Base-by-base conservation (phyloP, 2,113 vertebrate genomes). In the Oceanites oceanicus region DNA sequence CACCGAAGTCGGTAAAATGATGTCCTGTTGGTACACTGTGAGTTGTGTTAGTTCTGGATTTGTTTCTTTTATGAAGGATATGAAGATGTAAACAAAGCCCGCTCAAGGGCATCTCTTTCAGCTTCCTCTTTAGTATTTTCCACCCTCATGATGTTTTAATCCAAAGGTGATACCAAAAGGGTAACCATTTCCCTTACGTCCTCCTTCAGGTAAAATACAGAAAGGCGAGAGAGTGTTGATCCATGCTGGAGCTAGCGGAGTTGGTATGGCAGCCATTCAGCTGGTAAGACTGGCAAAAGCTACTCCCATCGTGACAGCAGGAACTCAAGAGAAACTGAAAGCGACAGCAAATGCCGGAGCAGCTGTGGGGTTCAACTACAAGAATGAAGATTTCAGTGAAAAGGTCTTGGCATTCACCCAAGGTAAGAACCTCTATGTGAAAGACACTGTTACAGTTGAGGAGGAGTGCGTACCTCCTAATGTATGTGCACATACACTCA, bases 261-360 rank as follows among this genome's bases (percentile, higher is more conserved):
- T 99, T 10, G 98, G 99, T 45, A 97, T 98, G 34, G 99, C 99
- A 32, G 98, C 98, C 66, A 95, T 99, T 94, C 99, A 99, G 91
- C 98, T 99, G 77, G 94, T 96, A 34, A 97, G 95, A 44, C 96
- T 98, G 98, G 98, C 98, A n/a, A 95, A 98, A 20, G 98, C 98
- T 11, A 59, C 98, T 94, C 98, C 98, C 70, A 47, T 99, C 5
- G 98, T 99, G 67, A 99, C 99, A 29, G 98, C 98, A 4, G 98
- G 99, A 61, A 98, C 97, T 56, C 53, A 82, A 19, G 98, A 98
- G 55, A 99, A 99, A 90, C 93, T 99, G 73, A 86, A 97, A 74
- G 92, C 98, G 62, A 94, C 98, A 47, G 90, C 96, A 92, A 96
- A 96, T 0, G 96, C 98, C 1, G 98, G 98, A 27, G 98, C 99